A percentile compares a stretch with the other conserved stretches of the same genome.
These are phyloP conservation scores for Hydrophis major DNA, from an alignment of 2,797 vertebrate genomes.

Conservation along the genomic window DNA sequence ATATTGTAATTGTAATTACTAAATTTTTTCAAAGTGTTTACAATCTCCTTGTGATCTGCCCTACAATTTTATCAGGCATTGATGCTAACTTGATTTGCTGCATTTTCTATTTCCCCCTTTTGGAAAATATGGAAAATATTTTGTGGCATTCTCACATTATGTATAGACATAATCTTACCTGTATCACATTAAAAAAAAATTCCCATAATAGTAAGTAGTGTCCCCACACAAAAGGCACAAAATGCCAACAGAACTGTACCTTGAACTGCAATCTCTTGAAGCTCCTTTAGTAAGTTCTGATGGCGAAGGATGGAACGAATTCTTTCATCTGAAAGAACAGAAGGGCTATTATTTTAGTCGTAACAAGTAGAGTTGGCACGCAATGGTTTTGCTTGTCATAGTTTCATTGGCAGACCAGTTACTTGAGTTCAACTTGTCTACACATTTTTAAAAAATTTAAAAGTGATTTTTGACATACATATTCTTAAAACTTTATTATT, in stretches of 20 bases:
- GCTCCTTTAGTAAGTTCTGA: constrained; percentile 87
- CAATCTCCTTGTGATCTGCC: not conserved
- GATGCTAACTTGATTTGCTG: not conserved
- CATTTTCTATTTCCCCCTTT: not conserved
- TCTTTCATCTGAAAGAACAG: constrained; percentile 81
- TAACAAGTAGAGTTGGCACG: not conserved
- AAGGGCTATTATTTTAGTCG: not conserved
- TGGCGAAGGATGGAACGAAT: constrained; percentile 89
- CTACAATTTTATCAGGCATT: not conserved
- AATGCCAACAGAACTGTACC: constrained; percentile 70
- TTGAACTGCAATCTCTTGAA: constrained; percentile 87
- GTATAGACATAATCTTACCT: not conserved
- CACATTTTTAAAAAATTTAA: not conserved
- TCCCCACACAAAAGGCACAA: not conserved
- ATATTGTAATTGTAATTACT: not conserved
- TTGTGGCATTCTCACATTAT: not conserved
- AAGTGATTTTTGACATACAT: not conserved
- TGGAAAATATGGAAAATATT: not conserved
- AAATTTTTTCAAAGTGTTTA: not conserved
- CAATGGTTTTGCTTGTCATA: not conserved
- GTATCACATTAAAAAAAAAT: not conserved
- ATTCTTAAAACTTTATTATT: not conserved
- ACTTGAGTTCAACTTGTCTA: not conserved
- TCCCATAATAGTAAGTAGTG: not conserved
- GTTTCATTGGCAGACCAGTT: constrained; percentile 16